Evolutionary conservation across 2,113 vertebrate genomes (phyloP).

Genomic region (Tetrax tetrax): DNA sequence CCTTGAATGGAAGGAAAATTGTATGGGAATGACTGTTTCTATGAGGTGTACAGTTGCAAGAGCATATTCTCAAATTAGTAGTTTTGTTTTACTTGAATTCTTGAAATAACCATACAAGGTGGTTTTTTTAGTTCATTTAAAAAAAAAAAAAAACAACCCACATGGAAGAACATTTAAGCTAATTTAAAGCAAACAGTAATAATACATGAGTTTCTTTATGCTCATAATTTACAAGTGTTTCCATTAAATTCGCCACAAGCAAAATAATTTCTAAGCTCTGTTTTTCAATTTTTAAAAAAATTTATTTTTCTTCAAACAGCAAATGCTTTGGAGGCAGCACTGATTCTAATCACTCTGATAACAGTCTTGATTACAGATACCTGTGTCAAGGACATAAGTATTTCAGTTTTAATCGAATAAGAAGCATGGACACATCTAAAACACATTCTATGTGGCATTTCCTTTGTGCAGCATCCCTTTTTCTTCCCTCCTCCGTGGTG

Average conservation of each 20-base stretch:
- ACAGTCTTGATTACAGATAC: neutral
- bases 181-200: neutral
- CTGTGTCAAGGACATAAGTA: neutral
- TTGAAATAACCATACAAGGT: neutral
- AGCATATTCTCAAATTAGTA: neutral
- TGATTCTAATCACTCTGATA: neutral
- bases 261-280: neutral
- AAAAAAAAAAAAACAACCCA: neutral
- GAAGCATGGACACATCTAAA: neutral
- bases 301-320: neutral
- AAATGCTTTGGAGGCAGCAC: neutral
- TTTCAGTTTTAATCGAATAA: neutral
- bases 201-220: neutral
- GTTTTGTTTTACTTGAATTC: neutral
- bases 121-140: neutral
- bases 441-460: neutral
- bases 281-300: neutral
- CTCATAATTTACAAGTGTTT: neutral
- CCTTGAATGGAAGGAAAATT: neutral
- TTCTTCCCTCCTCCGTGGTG: rapidly evolving
- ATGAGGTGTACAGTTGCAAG: neutral
- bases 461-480: neutral
- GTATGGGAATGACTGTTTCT: neutral
- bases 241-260: neutral
- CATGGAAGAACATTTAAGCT: neutral